Base-by-base conservation (phyloP, 2,888 invertebrate genomes). In the Malacosoma neustria region DNA sequence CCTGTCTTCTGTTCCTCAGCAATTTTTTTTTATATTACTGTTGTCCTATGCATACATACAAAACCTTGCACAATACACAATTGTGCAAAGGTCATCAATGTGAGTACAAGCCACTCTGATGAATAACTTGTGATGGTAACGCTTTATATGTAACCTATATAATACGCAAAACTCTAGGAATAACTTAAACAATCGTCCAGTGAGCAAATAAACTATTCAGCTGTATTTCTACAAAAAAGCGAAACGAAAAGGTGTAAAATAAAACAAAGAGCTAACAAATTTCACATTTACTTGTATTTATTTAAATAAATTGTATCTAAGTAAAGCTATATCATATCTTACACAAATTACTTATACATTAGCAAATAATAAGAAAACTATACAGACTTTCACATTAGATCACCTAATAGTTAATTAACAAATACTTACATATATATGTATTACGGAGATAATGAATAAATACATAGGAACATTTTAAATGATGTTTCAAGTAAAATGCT, bases 301-400 rank as follows among this genome's bases (percentile, higher is more conserved):
- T 80, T 70, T 69, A 77, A 81, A 77, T 72, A 74, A 74, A 67
- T 79, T 75, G 76, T 68, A 69, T 75, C 77, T 81, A 82, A 69
- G 70, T 82, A 82, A 84, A 82, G 84, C 81, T 82, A 77, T n/a
- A n/a, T 84, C 81, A 81, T 79, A 80, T 80, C 75, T 79, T 80
- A 81, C 70, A 73, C 70, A 72, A 55, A 54, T 69, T 65, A 62
- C 49, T 59, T 53, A 61, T 54, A 51, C 51, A 65, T 68, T 73
- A 74, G 79, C 77, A 76, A 82, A 79, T 76, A 67, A 79, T 72
- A 79, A 76, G 67, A 71, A 72, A 70, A 69, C 67, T 74, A 64
- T 73, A 80, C 74, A 80, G 68, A 77, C 70, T 77, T 68, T 67
- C 54, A 71, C 57, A 69, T 61, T 63, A 49, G 71, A 68, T 59